Percentiles rank a stretch among this genome's conserved stretches.
These are phyloP conservation scores for Sinocyclocheilus maitianheensis DNA, from an alignment of 2,113 vertebrate genomes.

Conservation along the genomic window DNA sequence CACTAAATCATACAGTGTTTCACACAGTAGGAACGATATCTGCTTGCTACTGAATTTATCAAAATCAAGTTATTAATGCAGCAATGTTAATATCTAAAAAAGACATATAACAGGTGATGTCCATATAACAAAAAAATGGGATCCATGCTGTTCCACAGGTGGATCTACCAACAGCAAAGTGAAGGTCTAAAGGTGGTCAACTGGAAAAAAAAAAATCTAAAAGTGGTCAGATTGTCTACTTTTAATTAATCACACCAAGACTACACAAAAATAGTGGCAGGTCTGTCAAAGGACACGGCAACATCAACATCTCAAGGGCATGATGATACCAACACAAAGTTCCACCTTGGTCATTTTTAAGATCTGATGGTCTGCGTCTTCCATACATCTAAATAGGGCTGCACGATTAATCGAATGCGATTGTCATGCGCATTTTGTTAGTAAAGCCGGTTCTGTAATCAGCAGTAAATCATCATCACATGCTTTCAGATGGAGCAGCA, in stretches of 20 bases:
- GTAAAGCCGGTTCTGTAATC: too few species aligned
- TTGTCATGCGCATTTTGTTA: too few species aligned
- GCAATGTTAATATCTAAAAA: not conserved
- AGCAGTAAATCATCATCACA: too few species aligned
- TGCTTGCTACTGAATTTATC: not conserved
- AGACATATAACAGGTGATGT: not conserved
- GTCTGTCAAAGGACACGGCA: not conserved
- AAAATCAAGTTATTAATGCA: not conserved
- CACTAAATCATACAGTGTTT: not conserved
- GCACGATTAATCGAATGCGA: too few species aligned
- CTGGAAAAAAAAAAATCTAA: not conserved
- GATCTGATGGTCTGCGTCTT: not conserved
- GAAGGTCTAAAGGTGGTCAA: not conserved
- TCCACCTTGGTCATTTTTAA: not conserved
- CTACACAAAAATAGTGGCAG: not conserved
- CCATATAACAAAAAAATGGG: not conserved
- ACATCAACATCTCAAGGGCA: not conserved
- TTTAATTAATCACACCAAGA: not conserved
- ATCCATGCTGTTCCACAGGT: not conserved
- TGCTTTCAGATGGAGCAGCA: too few species aligned
- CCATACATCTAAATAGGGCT: slow-evolving; percentile 4
- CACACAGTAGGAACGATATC: not conserved
- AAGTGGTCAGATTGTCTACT: not conserved
- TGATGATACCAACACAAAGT: not conserved
- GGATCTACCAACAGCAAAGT: not conserved